Percentiles rank a stretch among this genome's conserved stretches.
Conservation (phyloP, 2,888 invertebrate genomes). For the Tetranychus piercei region DNA sequence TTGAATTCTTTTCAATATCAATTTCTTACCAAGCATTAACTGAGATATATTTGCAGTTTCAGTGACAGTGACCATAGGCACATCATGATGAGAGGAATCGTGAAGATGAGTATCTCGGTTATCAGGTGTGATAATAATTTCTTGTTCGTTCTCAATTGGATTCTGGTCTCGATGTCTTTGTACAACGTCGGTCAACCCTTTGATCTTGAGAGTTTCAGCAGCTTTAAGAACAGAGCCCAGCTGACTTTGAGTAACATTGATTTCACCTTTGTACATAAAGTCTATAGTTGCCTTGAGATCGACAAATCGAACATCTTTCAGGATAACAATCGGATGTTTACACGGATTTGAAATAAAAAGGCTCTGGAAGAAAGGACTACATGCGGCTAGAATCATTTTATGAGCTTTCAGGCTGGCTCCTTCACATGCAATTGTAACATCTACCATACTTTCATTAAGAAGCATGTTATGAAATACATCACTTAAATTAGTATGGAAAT, state of each 20-base stretch:
- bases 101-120: not conserved
- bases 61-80: not conserved
- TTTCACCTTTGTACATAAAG: constrained; percentile 88
- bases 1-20: not conserved
- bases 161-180: constrained; percentile 41
- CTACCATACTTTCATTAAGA: constrained; percentile 71
- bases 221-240: constrained; percentile 67
- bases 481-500: constrained; percentile 71
- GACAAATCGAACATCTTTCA: constrained; percentile 73
- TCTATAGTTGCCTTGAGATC: constrained; percentile 77
- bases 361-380: constrained; percentile 78
- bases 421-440: constrained; percentile 76
- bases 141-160: not conserved
- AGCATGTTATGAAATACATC: constrained; percentile 73
- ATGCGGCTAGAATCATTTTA: constrained; percentile 78
- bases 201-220: constrained; percentile 75
- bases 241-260: constrained; percentile 79
- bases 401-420: constrained; percentile 77
- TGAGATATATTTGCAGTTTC: not conserved
- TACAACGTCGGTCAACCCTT: constrained; percentile 55
- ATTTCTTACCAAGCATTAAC: not conserved
- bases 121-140: not conserved
- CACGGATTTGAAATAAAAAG: constrained; percentile 79
- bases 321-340: constrained; percentile 76
- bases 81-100: not conserved